phyloP scores from a whole-genome alignment of 2,888 invertebrate species.

The Didymodactylos carnosus region DNA sequence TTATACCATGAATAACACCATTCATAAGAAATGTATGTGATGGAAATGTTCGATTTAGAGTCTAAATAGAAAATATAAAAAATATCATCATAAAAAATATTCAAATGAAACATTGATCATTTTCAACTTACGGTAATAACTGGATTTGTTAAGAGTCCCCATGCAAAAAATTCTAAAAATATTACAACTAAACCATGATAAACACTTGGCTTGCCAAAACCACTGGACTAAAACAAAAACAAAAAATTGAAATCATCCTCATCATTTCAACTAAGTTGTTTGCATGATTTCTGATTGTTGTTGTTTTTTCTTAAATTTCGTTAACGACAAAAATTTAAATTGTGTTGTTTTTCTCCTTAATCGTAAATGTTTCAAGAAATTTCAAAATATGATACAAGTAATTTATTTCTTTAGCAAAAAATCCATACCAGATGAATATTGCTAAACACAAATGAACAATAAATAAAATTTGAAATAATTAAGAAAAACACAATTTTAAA shows the following conservation, averaged over 20 bases:
- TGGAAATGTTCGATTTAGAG: conserved; percentile 57
- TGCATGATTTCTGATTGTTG: too few species aligned
- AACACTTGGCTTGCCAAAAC: conserved; percentile 70
- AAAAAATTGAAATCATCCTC: too few species aligned
- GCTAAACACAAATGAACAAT: too few species aligned
- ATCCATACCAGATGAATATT: too few species aligned
- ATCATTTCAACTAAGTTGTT: too few species aligned
- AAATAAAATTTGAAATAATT: not conserved
- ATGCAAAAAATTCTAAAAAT: conserved; percentile 97
- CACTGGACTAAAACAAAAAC: conserved; percentile 2
- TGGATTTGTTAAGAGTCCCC: conserved; percentile 94
- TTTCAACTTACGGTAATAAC: conserved; percentile 54
- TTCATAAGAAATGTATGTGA: conserved; percentile 98
- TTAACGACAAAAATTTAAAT: too few species aligned
- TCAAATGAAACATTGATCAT: not conserved
- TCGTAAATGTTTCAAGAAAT: too few species aligned
- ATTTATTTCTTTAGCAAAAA: too few species aligned
- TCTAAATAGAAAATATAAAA: conserved; percentile 19
- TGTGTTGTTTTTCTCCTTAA: too few species aligned
- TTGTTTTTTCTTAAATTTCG: too few species aligned
- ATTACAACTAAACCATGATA: conserved; percentile 97
- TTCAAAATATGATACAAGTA: too few species aligned
- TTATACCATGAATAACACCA: conserved; percentile 93
- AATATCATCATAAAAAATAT: not conserved
- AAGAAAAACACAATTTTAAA: too few species aligned